phyloP scores from a whole-genome alignment of 2,113 vertebrate genomes.

The Psilopsiagon aurifrons region DNA sequence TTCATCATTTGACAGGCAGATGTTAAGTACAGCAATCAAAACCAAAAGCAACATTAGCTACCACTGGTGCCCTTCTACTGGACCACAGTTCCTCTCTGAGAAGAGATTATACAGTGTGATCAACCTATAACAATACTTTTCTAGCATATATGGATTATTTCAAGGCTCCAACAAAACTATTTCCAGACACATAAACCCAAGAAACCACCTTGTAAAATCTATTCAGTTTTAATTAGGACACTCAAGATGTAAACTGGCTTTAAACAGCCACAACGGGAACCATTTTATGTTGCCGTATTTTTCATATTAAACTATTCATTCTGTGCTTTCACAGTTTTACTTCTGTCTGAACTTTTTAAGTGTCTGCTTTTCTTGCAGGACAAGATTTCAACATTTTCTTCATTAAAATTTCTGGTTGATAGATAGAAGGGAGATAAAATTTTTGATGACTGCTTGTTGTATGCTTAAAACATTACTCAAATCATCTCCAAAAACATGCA shows the following conservation, averaged over 20 bases:
- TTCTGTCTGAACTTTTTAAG: constrained; percentile 23
- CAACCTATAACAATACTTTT: constrained; percentile 18
- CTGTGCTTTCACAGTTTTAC: not conserved
- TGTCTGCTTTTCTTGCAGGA: constrained; percentile 18
- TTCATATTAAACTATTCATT: constrained; percentile 31
- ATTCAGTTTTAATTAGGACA: constrained; percentile 37
- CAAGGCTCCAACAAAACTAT: constrained; percentile 40
- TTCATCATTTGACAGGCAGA: not conserved
- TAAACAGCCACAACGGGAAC: constrained; percentile 39
- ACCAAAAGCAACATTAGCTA: not conserved
- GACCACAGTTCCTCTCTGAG: not conserved
- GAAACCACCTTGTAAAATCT: constrained; percentile 16
- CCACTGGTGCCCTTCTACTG: not conserved
- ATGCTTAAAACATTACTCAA: not conserved
- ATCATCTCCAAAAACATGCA: not conserved
- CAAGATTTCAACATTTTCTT: not conserved
- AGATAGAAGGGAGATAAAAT: not conserved
- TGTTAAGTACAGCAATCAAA: not conserved
- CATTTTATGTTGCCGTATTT: constrained; percentile 29
- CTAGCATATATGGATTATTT: not conserved
- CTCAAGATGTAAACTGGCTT: constrained; percentile 8
- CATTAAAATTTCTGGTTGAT: not conserved
- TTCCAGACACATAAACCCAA: constrained; percentile 46
- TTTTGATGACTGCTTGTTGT: not conserved
- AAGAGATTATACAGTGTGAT: not conserved